Percentiles rank a stretch among this genome's conserved stretches.
These are phyloP conservation scores for Didymodactylos carnosus DNA, from an alignment of 2,888 invertebrate genomes.

Conservation along the genomic window DNA sequence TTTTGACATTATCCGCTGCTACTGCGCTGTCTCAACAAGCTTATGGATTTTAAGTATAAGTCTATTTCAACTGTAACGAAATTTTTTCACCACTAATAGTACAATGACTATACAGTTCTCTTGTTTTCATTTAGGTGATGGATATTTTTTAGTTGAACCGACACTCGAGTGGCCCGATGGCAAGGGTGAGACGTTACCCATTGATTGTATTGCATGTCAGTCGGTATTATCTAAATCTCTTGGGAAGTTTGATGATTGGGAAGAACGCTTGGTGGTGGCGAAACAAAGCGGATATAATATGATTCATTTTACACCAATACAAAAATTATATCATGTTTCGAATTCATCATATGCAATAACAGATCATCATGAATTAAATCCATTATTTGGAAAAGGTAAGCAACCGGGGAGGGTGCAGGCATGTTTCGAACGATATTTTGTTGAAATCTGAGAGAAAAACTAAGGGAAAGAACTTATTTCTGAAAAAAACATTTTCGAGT, in stretches of 20 bases:
- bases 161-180: neutral
- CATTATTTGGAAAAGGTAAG: neutral
- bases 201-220: neutral
- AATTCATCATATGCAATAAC: conserved; percentile 74
- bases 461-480: too few species aligned
- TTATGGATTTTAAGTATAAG: too few species aligned
- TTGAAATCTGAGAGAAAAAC: too few species aligned
- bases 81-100: too few species aligned
- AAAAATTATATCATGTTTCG: conserved; percentile 63
- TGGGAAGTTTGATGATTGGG: neutral
- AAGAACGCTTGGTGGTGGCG: neutral
- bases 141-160: conserved; percentile 1
- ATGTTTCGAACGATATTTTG: too few species aligned
- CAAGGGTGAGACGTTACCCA: neutral
- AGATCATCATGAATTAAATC: conserved; percentile 54
- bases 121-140: too few species aligned
- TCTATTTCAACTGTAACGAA: too few species aligned
- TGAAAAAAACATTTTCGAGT: too few species aligned
- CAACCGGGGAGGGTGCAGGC: too few species aligned
- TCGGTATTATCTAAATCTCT: neutral
- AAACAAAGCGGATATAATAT: conserved; percentile 52
- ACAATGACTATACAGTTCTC: too few species aligned
- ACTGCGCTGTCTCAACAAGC: too few species aligned
- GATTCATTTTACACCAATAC: conserved; percentile 84
- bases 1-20: too few species aligned